Conservation (phyloP, 1,140 invertebrate genomes). For the Probaryconus sp. region DNA sequence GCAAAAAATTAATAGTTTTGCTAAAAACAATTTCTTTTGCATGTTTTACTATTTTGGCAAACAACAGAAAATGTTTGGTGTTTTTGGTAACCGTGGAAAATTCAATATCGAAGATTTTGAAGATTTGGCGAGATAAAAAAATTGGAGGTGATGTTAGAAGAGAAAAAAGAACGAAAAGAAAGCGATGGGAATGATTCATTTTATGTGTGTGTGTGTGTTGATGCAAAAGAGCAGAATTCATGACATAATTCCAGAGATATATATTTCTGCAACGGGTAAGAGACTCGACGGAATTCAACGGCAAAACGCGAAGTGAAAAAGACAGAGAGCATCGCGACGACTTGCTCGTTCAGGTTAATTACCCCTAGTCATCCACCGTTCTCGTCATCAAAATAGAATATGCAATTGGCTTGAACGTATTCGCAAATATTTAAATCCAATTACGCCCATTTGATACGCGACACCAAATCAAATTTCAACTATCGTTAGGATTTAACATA, state of each 20-base stretch:
- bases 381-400: slow-evolving; percentile 60
- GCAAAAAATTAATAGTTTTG: too few species aligned
- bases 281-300: slow-evolving; percentile 56
- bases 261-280: slow-evolving; percentile 49
- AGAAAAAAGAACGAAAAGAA: too few species aligned
- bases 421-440: slow-evolving; percentile 40
- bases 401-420: slow-evolving; percentile 47
- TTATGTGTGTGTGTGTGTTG: not conserved
- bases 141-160: too few species aligned
- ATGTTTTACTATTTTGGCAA: too few species aligned
- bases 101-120: too few species aligned
- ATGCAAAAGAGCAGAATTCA: slow-evolving; percentile 22
- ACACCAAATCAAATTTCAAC: too few species aligned
- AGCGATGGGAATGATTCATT: too few species aligned
- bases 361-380: slow-evolving; percentile 57
- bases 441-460: slow-evolving; percentile 13
- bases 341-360: slow-evolving; percentile 62
- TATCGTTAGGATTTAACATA: too few species aligned
- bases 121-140: too few species aligned
- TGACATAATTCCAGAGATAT: slow-evolving; percentile 57
- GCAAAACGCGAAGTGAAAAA: slow-evolving; percentile 49
- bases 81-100: too few species aligned
- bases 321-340: slow-evolving; percentile 40
- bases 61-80: too few species aligned
- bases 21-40: too few species aligned